Evolutionary conservation across 2,888 invertebrate genomes (phyloP), one percentile per base, ranked within the genome.

Genomic region (Nymphalis c-album): DNA sequence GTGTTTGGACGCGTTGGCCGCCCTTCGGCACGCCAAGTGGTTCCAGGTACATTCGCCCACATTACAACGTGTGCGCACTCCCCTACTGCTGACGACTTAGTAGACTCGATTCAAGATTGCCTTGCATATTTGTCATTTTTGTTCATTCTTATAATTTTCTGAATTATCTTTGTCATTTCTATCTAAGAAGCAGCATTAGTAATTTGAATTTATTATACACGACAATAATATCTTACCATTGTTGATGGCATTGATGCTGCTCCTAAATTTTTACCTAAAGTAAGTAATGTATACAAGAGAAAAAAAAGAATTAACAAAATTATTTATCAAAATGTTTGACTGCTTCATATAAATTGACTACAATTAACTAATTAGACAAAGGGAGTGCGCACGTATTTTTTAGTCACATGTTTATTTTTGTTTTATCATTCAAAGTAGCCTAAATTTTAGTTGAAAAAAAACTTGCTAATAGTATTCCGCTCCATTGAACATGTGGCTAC

Each of bases 11-110:
- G 99, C 99, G 94, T 96, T 99, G 94, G 99, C 99, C 94, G 98
- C 98, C 94, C 96, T 99, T 94, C 97, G 99, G 94, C 99, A 98
- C 96, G 98, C 99, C 95, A 99, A 99, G 95, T 99, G 99, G 99
- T 99, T 99, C 96, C 99, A 99, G 98, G 98, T 98, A 91, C 91
- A 85, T 85, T 92, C 85, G 93, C 93, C 92, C 83, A 89, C 88
- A 82, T 85, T 82, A 84, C 81, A 77, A 81, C 82, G 80, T 82
- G 86, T 86, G 88, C 87, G 90, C 90, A 85, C 86, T 87, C 86
- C 83, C 80, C 80, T 45, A 45, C 59, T 68, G 62, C 67, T 72
- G 57, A 66, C 58, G 10, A 46, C 16, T 20, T 8, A 16, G 48
- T 46, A 20, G 17, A 31, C 18, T 50, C 35, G 48, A 50, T 64